A percentile compares a stretch with the other conserved stretches of the same genome.
Conservation (phyloP, 2,113 vertebrate genomes). For the Equus quagga region DNA sequence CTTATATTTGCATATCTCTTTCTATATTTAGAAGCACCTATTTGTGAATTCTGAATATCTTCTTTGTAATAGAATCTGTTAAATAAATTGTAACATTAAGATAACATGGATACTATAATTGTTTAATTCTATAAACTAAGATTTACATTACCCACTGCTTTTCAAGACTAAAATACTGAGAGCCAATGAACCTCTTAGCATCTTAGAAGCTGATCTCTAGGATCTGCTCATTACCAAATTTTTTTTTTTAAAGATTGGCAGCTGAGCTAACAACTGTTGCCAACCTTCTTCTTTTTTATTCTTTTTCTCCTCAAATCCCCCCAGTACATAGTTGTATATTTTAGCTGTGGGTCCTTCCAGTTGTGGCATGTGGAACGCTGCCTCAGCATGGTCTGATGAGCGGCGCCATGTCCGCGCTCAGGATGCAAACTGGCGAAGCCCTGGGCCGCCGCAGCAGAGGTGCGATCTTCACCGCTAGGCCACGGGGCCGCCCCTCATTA, state of each 20-base stretch:
- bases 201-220: neutral
- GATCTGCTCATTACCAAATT: neutral
- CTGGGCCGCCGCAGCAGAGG: no score
- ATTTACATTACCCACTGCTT: neutral
- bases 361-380: no score
- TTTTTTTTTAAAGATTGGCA: neutral
- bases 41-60: constrained; percentile 10
- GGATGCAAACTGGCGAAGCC: no score
- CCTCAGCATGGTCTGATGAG: no score
- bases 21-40: neutral
- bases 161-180: neutral
- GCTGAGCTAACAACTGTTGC: no score
- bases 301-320: no score
- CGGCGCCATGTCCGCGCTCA: no score
- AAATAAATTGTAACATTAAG: neutral
- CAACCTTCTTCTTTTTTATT: no score
- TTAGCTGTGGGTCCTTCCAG: no score
- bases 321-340: no score
- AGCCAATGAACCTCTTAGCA: neutral
- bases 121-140: neutral
- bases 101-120: neutral
- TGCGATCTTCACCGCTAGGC: no score
- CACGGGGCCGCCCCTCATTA: neutral
- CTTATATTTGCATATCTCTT: constrained; percentile 42
- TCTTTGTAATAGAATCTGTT: neutral